Base-by-base conservation (phyloP, 1,140 invertebrate genomes). In the Eumaeus atala region DNA sequence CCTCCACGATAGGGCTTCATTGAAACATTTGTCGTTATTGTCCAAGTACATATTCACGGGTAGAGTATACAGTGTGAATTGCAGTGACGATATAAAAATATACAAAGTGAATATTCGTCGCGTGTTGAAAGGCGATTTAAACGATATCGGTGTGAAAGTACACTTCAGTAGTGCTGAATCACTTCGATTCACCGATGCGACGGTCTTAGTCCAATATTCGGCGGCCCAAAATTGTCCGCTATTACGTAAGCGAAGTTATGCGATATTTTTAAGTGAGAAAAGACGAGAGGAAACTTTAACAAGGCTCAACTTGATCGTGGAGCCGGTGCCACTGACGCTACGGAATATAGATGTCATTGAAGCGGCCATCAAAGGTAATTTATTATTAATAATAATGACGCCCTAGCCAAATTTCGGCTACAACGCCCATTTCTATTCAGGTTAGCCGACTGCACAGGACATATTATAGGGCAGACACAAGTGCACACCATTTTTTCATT, bases 51-150 rank as follows among this genome's bases (percentile, higher is more conserved):
- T 84, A 59, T 82, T 84, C 40, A 82, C 70, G 9, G 81, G 78
- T 1, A 80, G 74, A 72, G 73, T 84, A 50, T 70, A 66, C 36
- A 54, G 66, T 61, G 70, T 74, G 3, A 66, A 61, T 40, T 60
- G 52, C 10, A 56, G 38, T 47, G 70, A 70, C 60, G 56, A 51
- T 36, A 70, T 58, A 8, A 50, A 62, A 38, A 54, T 70, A 14
- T 84, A 79, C 52, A 76, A 71, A 70, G 78, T 82, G 53, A 77
- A 70, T 63, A 76, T 82, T 38, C 71, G 75, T 33, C 67, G 78
- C 37, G 77, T 82, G 40, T 62, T 84, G n/a, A 84, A 84, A 47
- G 78, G 78, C 53, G 77, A 84, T 72, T 62, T 84, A 49, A 72
- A 76, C 56, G 72, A 79, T 42, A 64, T 81, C 35, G 71, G 71